Conservation (phyloP, 2,797 vertebrate genomes). For the Thripadectes ignobilis region DNA sequence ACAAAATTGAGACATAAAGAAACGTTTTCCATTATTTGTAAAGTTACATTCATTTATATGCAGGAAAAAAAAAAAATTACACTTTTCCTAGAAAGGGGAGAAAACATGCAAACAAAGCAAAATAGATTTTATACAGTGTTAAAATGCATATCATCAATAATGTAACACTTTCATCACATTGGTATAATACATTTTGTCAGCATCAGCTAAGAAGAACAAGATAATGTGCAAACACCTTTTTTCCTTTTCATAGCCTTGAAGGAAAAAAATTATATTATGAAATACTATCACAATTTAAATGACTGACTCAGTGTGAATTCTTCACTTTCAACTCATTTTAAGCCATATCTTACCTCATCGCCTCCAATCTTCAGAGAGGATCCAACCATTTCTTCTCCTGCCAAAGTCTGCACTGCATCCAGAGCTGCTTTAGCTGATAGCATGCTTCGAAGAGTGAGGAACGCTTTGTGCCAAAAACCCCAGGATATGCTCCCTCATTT, state of each 20-base stretch:
- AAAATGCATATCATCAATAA: neutral
- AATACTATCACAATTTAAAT: neutral
- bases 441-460: neutral
- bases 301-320: neutral
- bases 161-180: neutral
- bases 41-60: neutral
- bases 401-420: constrained; percentile 14
- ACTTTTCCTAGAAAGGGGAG: neutral
- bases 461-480: constrained; percentile 37
- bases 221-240: neutral
- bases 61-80: neutral
- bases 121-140: neutral
- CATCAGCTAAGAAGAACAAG: neutral
- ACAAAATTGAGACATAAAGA: constrained; percentile 16
- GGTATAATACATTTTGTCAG: neutral
- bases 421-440: neutral
- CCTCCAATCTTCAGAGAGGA: constrained; percentile 37
- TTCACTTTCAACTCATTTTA: neutral
- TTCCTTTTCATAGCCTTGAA: neutral
- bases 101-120: neutral
- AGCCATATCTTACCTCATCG: constrained; percentile 55
- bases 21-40: neutral
- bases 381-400: constrained; percentile 54
- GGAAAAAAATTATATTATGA: neutral
- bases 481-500: neutral